Conservation (phyloP, 1,140 invertebrate genomes). For the Euura saliciscinereae region DNA sequence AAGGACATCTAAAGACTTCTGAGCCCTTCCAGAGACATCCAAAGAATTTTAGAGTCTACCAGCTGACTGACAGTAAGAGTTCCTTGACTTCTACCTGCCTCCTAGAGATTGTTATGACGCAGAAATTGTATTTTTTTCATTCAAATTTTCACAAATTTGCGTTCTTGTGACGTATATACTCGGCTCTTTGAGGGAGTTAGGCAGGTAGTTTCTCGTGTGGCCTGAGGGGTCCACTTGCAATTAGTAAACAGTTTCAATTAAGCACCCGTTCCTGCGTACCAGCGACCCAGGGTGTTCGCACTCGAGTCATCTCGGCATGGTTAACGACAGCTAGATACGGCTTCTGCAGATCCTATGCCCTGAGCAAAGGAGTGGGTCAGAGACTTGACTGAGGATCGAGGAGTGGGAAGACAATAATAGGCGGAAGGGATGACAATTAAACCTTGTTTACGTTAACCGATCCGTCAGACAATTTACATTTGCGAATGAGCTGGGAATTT, state of each 20-base stretch:
- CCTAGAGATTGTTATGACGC: too few relatives aligned
- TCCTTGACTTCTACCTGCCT: too few relatives aligned
- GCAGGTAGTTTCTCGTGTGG: neutral
- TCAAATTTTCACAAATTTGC: too few relatives aligned
- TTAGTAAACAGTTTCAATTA: conserved; percentile 1
- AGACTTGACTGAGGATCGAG: neutral
- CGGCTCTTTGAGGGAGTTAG: neutral
- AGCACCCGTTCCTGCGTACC: neutral
- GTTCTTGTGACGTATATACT: neutral
- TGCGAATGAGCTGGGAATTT: neutral
- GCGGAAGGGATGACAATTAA: neutral
- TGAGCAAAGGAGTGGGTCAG: too few relatives aligned
- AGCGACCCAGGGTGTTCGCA: neutral
- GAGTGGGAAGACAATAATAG: neutral
- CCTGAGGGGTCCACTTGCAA: neutral
- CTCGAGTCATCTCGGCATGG: neutral
- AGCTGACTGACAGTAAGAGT: too few relatives aligned
- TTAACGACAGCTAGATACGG: neutral
- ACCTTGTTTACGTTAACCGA: neutral
- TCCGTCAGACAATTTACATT: neutral
- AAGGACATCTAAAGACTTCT: too few relatives aligned
- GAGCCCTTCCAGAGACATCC: too few relatives aligned
- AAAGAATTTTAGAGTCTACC: too few relatives aligned
- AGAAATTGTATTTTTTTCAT: too few relatives aligned
- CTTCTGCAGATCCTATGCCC: neutral